phyloP scores from a whole-genome alignment of 2,888 invertebrate genomes.

The Cheilosia urbana region DNA sequence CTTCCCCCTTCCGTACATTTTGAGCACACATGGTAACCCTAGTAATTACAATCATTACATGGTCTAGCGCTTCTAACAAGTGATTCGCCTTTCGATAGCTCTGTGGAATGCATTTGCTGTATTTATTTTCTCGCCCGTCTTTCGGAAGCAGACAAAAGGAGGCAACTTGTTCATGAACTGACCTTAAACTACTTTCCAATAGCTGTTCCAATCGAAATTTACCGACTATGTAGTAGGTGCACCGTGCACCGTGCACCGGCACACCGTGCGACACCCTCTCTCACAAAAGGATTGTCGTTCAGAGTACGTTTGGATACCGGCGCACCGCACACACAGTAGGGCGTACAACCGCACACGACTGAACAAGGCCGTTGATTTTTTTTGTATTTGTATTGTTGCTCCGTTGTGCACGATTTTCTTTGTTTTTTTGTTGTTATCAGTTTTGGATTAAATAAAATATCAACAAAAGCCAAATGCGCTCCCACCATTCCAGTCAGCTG shows the following conservation, averaged over 20 bases:
- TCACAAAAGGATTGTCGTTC: constrained; percentile 45
- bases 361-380: constrained; percentile 67
- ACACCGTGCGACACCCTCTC: constrained; percentile 24
- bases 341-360: constrained; percentile 74
- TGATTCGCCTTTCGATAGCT: constrained; percentile 58
- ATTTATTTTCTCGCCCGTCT: background rate
- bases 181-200: constrained; percentile 74
- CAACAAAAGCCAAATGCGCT: constrained; percentile 68
- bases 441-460: constrained; percentile 67
- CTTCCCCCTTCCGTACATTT: constrained; percentile 18
- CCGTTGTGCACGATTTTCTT: constrained; percentile 41
- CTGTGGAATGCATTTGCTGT: constrained; percentile 49
- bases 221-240: constrained; percentile 11
- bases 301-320: constrained; percentile 43
- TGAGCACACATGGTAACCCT: constrained; percentile 69
- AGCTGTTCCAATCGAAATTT: constrained; percentile 62
- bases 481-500: constrained; percentile 37
- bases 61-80: constrained; percentile 81
- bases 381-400: constrained; percentile 2
- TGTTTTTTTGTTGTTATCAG: constrained; percentile 47
- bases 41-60: constrained; percentile 83
- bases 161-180: constrained; percentile 66
- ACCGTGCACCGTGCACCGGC: background rate
- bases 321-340: constrained; percentile 52
- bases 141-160: background rate